These are phyloP conservation scores for Chaetodon trifascialis DNA, from an alignment of 2,113 vertebrate species.

Conservation along the genomic window DNA sequence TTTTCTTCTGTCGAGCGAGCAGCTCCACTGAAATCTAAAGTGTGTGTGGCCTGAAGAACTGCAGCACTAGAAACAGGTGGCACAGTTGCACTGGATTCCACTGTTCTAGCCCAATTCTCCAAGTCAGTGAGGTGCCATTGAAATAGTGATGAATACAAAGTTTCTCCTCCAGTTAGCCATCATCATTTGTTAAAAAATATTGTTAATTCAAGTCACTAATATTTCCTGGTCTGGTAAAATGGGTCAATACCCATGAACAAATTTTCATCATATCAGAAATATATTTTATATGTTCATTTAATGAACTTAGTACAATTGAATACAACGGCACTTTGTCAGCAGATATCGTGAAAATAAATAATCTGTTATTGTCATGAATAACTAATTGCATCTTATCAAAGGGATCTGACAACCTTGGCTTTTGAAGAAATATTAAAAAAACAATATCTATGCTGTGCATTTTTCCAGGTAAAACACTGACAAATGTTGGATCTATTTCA, in stretches of 20 bases:
- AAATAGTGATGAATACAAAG: neutral
- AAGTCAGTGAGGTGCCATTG: neutral
- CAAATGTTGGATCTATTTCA: too few relatives aligned
- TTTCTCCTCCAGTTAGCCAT: neutral
- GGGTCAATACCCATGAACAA: neutral
- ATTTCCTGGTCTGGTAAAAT: neutral
- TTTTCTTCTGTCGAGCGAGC: neutral
- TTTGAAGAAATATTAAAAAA: too few relatives aligned
- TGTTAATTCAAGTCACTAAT: neutral
- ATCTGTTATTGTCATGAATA: too few relatives aligned
- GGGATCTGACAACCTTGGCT: too few relatives aligned
- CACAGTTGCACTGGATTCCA: constrained; percentile 18
- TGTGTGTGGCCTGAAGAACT: constrained; percentile 17
- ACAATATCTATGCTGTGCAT: too few relatives aligned
- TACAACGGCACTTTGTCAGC: too few relatives aligned
- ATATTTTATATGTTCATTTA: too few relatives aligned
- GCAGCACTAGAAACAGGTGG: constrained; percentile 38
- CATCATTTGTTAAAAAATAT: neutral
- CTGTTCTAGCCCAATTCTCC: neutral
- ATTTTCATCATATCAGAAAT: too few relatives aligned
- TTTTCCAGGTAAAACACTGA: too few relatives aligned
- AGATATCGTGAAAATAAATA: too few relatives aligned
- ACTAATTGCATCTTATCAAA: too few relatives aligned
- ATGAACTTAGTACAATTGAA: too few relatives aligned
- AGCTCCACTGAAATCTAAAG: constrained; percentile 10